Evolutionary conservation across 2,113 vertebrate species (phyloP).

Genomic region (Ibidorhyncha struthersii): DNA sequence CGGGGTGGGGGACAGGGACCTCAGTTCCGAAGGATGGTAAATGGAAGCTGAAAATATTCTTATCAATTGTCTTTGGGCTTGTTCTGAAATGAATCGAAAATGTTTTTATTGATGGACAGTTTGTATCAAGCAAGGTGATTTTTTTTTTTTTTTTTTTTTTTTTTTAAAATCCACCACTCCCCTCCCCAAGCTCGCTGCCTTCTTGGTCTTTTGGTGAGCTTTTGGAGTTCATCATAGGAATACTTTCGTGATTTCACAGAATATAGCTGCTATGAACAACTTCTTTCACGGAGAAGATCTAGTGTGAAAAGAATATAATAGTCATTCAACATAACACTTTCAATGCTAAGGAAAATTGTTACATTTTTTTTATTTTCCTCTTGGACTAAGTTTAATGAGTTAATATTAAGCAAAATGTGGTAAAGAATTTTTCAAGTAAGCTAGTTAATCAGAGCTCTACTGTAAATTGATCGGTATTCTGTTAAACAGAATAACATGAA

Average conservation of each 20-base stretch:
- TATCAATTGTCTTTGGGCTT: not conserved
- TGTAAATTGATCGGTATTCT: not conserved
- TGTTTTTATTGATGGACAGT: not conserved
- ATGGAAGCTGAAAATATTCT: not conserved
- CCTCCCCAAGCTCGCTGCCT: not conserved
- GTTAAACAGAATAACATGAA: not conserved
- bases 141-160: not conserved
- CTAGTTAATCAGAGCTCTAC: not conserved
- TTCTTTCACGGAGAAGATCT: not conserved
- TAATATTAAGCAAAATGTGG: not conserved
- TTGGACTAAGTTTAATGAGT: not conserved
- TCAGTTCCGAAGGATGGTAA: not conserved
- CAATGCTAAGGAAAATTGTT: not conserved
- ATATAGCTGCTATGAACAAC: not conserved
- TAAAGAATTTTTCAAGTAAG: not conserved
- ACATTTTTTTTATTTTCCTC: not conserved
- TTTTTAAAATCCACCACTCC: no score
- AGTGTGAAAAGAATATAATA: not conserved
- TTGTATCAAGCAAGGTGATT: not conserved
- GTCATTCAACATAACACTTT: not conserved
- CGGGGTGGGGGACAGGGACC: not conserved
- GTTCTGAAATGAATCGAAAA: not conserved
- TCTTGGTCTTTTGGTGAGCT: not conserved
- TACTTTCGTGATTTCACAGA: not conserved
- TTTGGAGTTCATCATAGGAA: not conserved